Evolutionary conservation across 2,797 vertebrate species (phyloP), one percentile per base, ranked within the genome.

Genomic region (Poecilia wingei): DNA sequence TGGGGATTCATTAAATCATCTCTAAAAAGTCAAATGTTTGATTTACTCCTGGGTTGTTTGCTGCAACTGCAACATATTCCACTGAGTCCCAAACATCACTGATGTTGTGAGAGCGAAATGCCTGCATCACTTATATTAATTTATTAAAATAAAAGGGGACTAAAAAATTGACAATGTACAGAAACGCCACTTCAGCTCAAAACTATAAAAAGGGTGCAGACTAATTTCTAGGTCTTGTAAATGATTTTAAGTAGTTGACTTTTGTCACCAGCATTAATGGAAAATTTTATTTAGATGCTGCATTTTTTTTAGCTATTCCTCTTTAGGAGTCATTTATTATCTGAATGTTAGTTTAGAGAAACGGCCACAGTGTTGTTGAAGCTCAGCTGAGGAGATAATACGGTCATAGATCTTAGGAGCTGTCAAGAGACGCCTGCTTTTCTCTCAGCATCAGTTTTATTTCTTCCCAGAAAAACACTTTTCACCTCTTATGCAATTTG

Each of bases 291-390:
- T 55, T n/a, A 82, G 79, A 88, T 84, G 84, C 82, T 78, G 74
- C 83, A 20, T 33, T 85, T 64, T 33, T 51, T 46, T 43, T 33
- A 28, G 79, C 68, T 74, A 53, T 89, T 82, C 66, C 88, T 91
- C 86, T 89, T 88, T 55, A 82, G 81, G 79, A 45, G 76, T 86
- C 84, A 57, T 84, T 74, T 80, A 86, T 91, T 89, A 87, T 47
- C 72, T 75, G 59, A 86, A 91, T 84, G 85, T 77, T 78, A 88
- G 86, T 84, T 84, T 79, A 74, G 81, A 90, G 79, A 84, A 88
- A 83, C 79, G 71, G 81, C 72, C 64, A 43, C 1, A 59, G 7
- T 70, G 74, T 78, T 80, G 77, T 49, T 47, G 9, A 1, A 71
- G 74, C 80, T 78, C 59, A 20, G 36, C 47, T 25, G 36, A 45